These are phyloP conservation scores for Perognathus longimembris DNA, from an alignment of 2,113 vertebrate species.

Conservation along the genomic window DNA sequence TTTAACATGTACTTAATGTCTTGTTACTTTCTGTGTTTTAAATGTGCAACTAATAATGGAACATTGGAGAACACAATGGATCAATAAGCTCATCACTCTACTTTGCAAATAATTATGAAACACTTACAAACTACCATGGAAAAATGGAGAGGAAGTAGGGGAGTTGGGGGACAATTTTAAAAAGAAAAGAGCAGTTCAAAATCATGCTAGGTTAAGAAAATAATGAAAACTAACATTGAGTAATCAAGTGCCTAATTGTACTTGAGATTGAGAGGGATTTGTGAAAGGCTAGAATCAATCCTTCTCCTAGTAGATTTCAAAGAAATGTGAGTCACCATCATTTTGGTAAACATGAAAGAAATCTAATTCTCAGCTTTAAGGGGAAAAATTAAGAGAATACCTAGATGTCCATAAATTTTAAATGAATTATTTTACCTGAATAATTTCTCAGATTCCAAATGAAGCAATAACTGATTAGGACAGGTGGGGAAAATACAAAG, in stretches of 20 bases:
- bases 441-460: slow-evolving; percentile 5
- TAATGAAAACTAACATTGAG: not conserved
- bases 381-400: slow-evolving; percentile 22
- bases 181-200: slow-evolving; percentile 29
- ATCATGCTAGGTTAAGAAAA: slow-evolving; percentile 16
- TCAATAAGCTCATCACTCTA: not conserved
- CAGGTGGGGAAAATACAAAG: not conserved
- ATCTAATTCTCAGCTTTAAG: not conserved
- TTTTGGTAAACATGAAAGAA: slow-evolving; percentile 13
- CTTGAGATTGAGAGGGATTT: slow-evolving; percentile 11
- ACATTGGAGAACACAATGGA: not conserved
- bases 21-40: not conserved
- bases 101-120: slow-evolving; percentile 46
- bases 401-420: not conserved
- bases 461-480: not conserved
- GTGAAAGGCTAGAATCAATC: not conserved
- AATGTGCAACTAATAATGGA: not conserved
- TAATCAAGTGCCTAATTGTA: not conserved
- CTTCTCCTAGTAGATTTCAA: slow-evolving; percentile 17
- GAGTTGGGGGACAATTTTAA: not conserved
- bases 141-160: not conserved
- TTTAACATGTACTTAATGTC: not conserved
- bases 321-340: not conserved
- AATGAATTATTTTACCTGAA: slow-evolving; percentile 39
- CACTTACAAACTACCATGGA: not conserved